Percentiles rank a stretch among this genome's conserved stretches.
Evolutionary conservation across 2,888 invertebrate genomes (phyloP).

Genomic region (Sinodicranocentrus sp.): DNA sequence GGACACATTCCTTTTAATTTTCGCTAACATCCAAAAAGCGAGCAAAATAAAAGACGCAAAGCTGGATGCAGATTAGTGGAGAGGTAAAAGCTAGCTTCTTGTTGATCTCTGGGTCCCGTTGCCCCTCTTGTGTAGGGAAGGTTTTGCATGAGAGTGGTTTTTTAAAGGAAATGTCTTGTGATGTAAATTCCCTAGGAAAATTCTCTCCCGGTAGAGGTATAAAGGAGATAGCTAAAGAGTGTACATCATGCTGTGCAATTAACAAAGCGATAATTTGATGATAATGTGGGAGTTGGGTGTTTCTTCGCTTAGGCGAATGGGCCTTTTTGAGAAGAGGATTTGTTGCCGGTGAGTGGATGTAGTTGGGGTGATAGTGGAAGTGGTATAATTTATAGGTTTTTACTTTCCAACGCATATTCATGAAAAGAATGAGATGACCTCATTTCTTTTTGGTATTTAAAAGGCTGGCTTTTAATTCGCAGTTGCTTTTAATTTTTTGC

Average conservation of each 20-base stretch:
- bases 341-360: conserved; percentile 27
- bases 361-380: conserved; percentile 14
- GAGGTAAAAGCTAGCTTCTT: too few species aligned
- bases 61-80: too few species aligned
- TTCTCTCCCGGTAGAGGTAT: too few species aligned
- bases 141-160: too few species aligned
- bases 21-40: not conserved
- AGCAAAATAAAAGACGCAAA: too few species aligned
- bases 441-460: conserved; percentile 13
- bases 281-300: conserved; percentile 28
- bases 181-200: too few species aligned
- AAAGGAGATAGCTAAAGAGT: too few species aligned
- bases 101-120: too few species aligned
- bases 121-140: too few species aligned
- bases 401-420: too few species aligned
- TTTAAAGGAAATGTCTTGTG: not conserved
- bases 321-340: conserved; percentile 9
- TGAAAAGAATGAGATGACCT: conserved; percentile 12
- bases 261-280: conserved; percentile 62
- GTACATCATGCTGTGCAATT: conserved; percentile 46
- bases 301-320: conserved; percentile 5
- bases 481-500: too few species aligned
- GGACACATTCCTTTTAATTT: conserved; percentile 38
- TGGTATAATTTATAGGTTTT: conserved; percentile 3
- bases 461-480: conserved; percentile 32